phyloP scores from a whole-genome alignment of 2,888 invertebrate species.

The Smittia aterrima region DNA sequence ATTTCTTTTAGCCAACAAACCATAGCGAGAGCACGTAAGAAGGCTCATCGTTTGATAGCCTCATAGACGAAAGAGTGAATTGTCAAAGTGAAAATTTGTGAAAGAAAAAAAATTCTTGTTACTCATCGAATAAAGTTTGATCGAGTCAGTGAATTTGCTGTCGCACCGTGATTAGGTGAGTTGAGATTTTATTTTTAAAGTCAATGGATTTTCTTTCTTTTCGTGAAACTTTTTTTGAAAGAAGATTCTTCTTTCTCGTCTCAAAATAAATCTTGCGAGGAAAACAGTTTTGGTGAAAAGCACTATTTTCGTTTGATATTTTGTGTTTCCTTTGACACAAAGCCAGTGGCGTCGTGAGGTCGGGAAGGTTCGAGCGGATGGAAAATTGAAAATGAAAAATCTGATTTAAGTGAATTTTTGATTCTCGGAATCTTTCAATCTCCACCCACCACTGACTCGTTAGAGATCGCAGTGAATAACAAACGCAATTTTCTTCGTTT shows the following conservation, averaged over 20 bases:
- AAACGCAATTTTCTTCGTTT: slow-evolving; percentile 3
- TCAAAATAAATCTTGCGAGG: background rate
- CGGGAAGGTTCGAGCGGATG: background rate
- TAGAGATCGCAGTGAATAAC: background rate
- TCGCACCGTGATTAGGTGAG: slow-evolving; percentile 17
- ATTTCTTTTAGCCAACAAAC: slow-evolving; percentile 13
- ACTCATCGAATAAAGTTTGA: background rate
- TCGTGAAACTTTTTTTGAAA: background rate
- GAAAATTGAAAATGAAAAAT: too few relatives aligned
- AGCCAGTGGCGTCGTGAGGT: background rate
- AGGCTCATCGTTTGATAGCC: background rate
- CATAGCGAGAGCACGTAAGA: slow-evolving; percentile 1
- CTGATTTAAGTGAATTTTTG: too few relatives aligned
- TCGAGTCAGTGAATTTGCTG: background rate
- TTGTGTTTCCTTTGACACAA: background rate
- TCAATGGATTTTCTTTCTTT: slow-evolving; percentile 5
- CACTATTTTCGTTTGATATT: background rate
- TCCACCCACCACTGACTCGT: background rate
- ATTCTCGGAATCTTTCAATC: too few relatives aligned
- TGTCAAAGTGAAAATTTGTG: background rate
- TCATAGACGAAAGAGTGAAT: background rate
- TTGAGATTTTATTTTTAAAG: slow-evolving; percentile 15
- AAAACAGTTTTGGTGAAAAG: background rate
- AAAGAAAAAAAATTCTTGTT: slow-evolving; percentile 4
- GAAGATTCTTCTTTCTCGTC: background rate